Evolutionary conservation across 1,140 invertebrate species (phyloP).

Genomic region (Coenobita brevimanus): DNA sequence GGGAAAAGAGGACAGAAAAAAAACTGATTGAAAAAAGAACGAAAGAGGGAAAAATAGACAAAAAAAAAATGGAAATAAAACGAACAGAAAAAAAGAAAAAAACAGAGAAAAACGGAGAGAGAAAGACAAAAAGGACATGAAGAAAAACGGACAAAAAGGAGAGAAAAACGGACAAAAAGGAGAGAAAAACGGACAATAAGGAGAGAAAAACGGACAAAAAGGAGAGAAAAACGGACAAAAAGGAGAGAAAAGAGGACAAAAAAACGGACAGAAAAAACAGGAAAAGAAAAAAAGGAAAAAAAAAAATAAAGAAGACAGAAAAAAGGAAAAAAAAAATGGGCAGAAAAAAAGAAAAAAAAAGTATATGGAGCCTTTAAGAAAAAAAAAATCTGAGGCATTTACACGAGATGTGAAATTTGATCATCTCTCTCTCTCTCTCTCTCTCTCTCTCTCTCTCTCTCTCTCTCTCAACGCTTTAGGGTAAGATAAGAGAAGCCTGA

Average conservation of each 20-base stretch:
- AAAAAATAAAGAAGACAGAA: background rate
- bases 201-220: background rate
- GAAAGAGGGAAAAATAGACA: background rate
- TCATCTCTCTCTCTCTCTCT: too few relatives aligned
- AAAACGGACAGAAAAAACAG: background rate
- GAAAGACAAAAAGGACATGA: background rate
- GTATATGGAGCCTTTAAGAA: too few relatives aligned
- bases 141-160: background rate
- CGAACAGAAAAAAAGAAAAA: background rate
- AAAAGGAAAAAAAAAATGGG: background rate
- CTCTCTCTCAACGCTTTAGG: too few relatives aligned
- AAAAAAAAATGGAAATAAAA: background rate
- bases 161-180: background rate
- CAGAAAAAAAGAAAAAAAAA: too few relatives aligned
- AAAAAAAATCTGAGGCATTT: too few relatives aligned
- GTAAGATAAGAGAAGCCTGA: too few relatives aligned
- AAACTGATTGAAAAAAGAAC: background rate
- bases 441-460: too few relatives aligned
- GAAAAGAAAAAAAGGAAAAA: background rate
- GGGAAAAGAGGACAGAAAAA: background rate
- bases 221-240: background rate
- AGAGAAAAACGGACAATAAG: background rate
- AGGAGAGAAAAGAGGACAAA: background rate
- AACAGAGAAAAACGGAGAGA: background rate
- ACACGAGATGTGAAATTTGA: too few relatives aligned